Base-by-base conservation (phyloP, 2,888 invertebrate genomes). In the Pheosia tremula region DNA sequence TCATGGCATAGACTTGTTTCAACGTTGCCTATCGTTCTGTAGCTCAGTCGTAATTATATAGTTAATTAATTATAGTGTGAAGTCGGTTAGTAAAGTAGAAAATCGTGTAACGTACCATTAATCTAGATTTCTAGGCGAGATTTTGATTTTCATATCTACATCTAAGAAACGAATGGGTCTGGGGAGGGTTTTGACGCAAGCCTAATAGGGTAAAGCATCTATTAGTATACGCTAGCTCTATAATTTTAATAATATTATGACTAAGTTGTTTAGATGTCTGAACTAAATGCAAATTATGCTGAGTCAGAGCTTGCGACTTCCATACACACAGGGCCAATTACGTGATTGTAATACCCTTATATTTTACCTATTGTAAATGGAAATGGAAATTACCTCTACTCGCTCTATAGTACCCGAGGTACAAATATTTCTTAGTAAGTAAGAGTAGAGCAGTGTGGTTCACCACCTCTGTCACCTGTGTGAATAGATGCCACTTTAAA, bases 91-190 rank as follows among this genome's bases (percentile, higher is more conserved):
- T 9, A 10, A 37, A 53, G 53, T 53, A 53, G 38, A 38, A 53
- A 53, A 24, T 53, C 53, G 37, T 53, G 53, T 53, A 53, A 24
- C 5, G 50, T 6, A 37, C 10, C 53, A 37, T 53, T 53, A 53
- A 37, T 53, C 53, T 53, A 53, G 37, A 53, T 53, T 53, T 38
- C 9, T 53, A 37, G 37, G 5, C 10, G 37, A 37, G 53, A 53
- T 53, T 53, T 37, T 8, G 4, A 53, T 37, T n/a, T 36, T 5
- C 10, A 11, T 37, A 37, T 36, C 37, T 53, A 53, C 9, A 53
- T 38, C 53, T 10, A 37, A 36, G 9, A 0, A 13, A 3, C 6
- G 13, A 13, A 49, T 49, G 49, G 13, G 49, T 4, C 6, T 9
- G 43, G 5, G 8, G 10, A 5, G 2, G 53, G 3, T 37, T 36